Evolutionary conservation across 1,140 invertebrate species (phyloP).

Genomic region (Lasaia peninsularis): DNA sequence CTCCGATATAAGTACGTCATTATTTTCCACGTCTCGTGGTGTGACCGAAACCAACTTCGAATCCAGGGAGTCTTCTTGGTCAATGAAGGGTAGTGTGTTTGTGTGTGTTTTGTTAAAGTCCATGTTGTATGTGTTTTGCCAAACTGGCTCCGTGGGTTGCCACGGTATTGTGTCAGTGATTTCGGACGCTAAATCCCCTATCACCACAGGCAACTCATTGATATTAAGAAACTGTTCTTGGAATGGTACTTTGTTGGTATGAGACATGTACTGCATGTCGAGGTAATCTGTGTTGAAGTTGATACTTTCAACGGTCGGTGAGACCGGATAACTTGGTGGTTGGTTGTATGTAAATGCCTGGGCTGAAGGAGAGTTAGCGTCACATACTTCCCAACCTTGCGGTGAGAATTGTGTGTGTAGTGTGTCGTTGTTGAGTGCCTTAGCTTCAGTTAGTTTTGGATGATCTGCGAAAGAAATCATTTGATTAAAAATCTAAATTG

Average conservation of each 20-base stretch:
- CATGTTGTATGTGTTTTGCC: conserved; percentile 39
- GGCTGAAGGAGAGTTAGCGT: conserved; percentile 50
- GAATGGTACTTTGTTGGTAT: conserved; percentile 38
- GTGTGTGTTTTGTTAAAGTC: conserved; percentile 46
- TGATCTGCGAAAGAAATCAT: conserved; percentile 47
- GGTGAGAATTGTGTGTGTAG: conserved; percentile 62
- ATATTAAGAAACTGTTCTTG: conserved; percentile 58
- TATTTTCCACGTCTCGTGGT: conserved; percentile 52
- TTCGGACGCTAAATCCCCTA: conserved; percentile 51
- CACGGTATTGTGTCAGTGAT: conserved; percentile 36
- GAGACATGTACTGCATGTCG: conserved; percentile 19
- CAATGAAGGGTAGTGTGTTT: conserved; percentile 55
- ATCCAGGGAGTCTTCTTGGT: conserved; percentile 59
- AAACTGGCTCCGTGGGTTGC: conserved; percentile 31
- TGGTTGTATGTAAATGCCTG: conserved; percentile 43
- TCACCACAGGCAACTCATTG: conserved; percentile 51
- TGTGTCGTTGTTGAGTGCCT: conserved; percentile 63
- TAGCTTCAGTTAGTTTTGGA: conserved; percentile 46
- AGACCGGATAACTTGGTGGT: conserved; percentile 41
- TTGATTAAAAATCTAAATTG: conserved; percentile 1
- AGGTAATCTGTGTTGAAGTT: conserved; percentile 39
- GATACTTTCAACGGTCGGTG: conserved; percentile 43
- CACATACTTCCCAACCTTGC: conserved; percentile 57
- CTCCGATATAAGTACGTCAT: conserved; percentile 46
- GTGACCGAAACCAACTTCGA: conserved; percentile 52